Evolutionary conservation across 1,140 invertebrate genomes (phyloP).

Genomic region (Drosophila arizonae): DNA sequence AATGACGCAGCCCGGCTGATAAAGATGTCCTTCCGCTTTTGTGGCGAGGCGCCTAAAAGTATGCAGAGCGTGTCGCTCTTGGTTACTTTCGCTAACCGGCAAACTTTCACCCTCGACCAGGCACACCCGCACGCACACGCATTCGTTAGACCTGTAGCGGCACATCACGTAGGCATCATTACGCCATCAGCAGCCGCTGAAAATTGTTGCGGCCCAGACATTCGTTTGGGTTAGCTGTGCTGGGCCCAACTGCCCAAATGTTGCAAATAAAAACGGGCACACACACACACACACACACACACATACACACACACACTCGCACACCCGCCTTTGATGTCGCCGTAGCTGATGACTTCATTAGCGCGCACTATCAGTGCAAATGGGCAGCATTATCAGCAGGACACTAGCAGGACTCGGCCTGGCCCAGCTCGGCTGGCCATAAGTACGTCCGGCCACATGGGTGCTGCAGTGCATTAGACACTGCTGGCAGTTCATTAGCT

Average conservation of each 20-base stretch:
- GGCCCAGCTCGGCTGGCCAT: slow-evolving; percentile 3
- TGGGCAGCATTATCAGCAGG: slow-evolving; percentile 59
- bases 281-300: slow-evolving; percentile 24
- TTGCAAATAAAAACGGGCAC: slow-evolving; percentile 69
- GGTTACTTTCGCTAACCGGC: slow-evolving; percentile 70
- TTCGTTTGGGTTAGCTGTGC: slow-evolving; percentile 8
- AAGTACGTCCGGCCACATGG: slow-evolving; percentile 33
- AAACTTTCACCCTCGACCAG: slow-evolving; percentile 67
- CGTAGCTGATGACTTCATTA: slow-evolving; percentile 73
- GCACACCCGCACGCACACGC: slow-evolving; percentile 20
- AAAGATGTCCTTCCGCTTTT: slow-evolving; percentile 72
- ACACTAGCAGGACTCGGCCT: slow-evolving; percentile 12
- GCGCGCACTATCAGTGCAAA: slow-evolving; percentile 76
- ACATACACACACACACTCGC: slow-evolving; percentile 5
- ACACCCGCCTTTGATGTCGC: slow-evolving; percentile 57
- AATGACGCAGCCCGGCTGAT: slow-evolving; percentile 60
- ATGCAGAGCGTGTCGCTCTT: slow-evolving; percentile 61
- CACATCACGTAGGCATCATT: slow-evolving; percentile 76
- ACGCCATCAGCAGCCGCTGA: slow-evolving; percentile 57
- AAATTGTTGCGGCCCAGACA: slow-evolving; percentile 25
- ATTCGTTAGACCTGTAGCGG: slow-evolving; percentile 60
- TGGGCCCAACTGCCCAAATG: slow-evolving; percentile 40
- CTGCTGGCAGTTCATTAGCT: slow-evolving; percentile 67
- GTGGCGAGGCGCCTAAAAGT: slow-evolving; percentile 50
- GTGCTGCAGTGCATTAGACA: slow-evolving; percentile 61